Base-by-base conservation (phyloP, 2,113 vertebrate species). In the Indri indri region DNA sequence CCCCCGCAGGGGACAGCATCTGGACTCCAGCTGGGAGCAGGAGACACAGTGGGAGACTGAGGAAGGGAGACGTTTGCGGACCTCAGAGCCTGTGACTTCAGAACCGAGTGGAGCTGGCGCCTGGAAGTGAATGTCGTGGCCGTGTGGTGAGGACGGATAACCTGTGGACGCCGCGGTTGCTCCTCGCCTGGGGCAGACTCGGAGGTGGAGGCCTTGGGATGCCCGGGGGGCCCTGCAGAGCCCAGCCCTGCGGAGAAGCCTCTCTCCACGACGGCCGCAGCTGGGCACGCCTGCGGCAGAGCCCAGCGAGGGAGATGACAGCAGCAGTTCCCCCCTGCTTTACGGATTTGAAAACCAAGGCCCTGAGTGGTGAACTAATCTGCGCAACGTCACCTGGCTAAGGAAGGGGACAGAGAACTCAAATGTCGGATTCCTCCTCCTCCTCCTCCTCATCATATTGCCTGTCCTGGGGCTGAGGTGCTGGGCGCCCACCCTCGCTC, bases 131-230 rank as follows among this genome's bases (percentile, higher is more conserved):
- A 23, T 2, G 17, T 45, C 16, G 2, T 34, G 30, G 37, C 23
- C n/a, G 0, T 3, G 4, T 27, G 52, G 5, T 3, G 59, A 77
- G 66, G 87, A 70, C 0, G 0, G 27, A 59, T 0, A 20, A 52
- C 6, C 42, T 54, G 23, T 1, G 3, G 32, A 59, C 17, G 17
- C 5, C 0, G 16, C 16, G 3, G 23, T 3, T 0, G 20, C 18
- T 6, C 65, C 70, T 47, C 68, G 11, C 34, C 54, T 20, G 23
- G 52, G 14, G 30, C 54, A 66, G 42, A 45, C 10, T 27, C 18
- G 0, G 37, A 23, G n/a, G 17, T 0, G 1, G 20, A 65, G 0
- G 0, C 9, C 17, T 16, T 2, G 8, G 14, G 34, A 12, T 6
- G 11, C 27, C 73, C 9, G n/a, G 34, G n/a, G 11, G 91, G 3